A percentile compares a stretch with the other conserved stretches of the same genome.
Evolutionary conservation across 1,140 invertebrate species (phyloP).

Genomic region (Cydia fagiglandana): DNA sequence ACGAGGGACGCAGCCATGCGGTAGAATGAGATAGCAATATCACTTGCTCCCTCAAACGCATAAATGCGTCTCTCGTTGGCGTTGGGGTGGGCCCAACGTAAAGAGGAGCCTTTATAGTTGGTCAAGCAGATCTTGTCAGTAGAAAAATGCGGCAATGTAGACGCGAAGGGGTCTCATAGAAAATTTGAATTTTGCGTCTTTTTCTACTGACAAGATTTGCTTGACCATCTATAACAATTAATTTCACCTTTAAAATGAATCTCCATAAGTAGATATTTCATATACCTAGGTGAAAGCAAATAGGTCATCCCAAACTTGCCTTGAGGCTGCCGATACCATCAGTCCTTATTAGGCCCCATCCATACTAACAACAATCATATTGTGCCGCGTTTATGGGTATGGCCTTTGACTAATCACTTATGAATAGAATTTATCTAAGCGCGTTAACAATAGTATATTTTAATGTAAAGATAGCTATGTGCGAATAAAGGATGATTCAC

Average conservation of each 20-base stretch:
- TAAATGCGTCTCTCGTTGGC: too few relatives aligned
- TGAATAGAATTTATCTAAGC: slow-evolving; percentile 23
- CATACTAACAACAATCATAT: neutral
- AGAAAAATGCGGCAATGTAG: too few relatives aligned
- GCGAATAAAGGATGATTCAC: too few relatives aligned
- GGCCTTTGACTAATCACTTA: slow-evolving; percentile 24
- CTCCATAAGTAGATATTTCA: neutral
- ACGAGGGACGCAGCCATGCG: too few relatives aligned
- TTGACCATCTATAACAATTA: neutral
- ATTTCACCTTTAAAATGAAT: neutral
- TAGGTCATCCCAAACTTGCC: neutral
- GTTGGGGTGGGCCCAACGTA: too few relatives aligned
- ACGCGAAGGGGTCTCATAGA: too few relatives aligned
- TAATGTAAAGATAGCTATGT: neutral
- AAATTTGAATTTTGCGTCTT: too few relatives aligned
- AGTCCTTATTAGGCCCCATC: slow-evolving; percentile 6
- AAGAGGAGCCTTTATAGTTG: too few relatives aligned
- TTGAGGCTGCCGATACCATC: neutral
- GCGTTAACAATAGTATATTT: neutral
- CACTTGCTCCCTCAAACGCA: too few relatives aligned
- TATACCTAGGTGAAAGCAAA: neutral
- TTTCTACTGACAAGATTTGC: too few relatives aligned
- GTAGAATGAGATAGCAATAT: too few relatives aligned
- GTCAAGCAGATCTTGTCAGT: too few relatives aligned
- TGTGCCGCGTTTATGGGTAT: slow-evolving; percentile 7